Percentiles rank a stretch among this genome's conserved stretches.
These are phyloP conservation scores for Lota lota DNA, from an alignment of 2,113 vertebrate species.

Conservation along the genomic window DNA sequence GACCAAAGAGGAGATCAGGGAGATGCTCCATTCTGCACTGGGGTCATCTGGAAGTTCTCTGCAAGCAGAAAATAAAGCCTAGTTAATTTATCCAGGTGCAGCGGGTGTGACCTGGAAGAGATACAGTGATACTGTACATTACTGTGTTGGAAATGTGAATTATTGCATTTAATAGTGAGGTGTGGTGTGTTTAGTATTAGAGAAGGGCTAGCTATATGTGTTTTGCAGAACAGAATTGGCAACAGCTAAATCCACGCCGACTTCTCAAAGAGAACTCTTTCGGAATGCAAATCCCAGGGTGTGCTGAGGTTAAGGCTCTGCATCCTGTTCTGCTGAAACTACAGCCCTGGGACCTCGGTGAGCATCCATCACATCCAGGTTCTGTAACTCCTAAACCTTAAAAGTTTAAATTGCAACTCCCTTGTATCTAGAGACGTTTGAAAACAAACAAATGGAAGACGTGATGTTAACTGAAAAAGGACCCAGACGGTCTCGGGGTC, in stretches of 20 bases:
- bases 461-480: slow-evolving; percentile 59
- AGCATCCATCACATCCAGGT: slow-evolving; percentile 17
- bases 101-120: background rate
- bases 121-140: no score
- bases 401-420: background rate
- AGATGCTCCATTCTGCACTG: slow-evolving; percentile 78
- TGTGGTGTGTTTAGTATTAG: background rate
- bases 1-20: slow-evolving; percentile 72
- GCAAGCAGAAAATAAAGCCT: slow-evolving; percentile 41
- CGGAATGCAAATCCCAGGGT: slow-evolving; percentile 32
- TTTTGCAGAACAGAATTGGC: background rate
- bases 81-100: background rate
- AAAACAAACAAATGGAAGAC: slow-evolving; percentile 27
- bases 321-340: slow-evolving; percentile 48
- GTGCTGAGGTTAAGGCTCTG: slow-evolving; percentile 34
- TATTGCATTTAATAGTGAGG: background rate
- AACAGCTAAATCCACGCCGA: slow-evolving; percentile 8
- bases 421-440: slow-evolving; percentile 35
- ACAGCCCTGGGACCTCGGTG: slow-evolving; percentile 32
- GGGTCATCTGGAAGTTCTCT: slow-evolving; percentile 90
- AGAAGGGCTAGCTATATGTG: background rate
- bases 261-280: slow-evolving; percentile 10
- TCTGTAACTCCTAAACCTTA: no score
- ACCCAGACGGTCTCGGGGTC: slow-evolving; percentile 71
- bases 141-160: no score